Evolutionary conservation across 2,797 vertebrate genomes (phyloP), one percentile per base, ranked within the genome.

Genomic region (Sebastes taczanowskii): DNA sequence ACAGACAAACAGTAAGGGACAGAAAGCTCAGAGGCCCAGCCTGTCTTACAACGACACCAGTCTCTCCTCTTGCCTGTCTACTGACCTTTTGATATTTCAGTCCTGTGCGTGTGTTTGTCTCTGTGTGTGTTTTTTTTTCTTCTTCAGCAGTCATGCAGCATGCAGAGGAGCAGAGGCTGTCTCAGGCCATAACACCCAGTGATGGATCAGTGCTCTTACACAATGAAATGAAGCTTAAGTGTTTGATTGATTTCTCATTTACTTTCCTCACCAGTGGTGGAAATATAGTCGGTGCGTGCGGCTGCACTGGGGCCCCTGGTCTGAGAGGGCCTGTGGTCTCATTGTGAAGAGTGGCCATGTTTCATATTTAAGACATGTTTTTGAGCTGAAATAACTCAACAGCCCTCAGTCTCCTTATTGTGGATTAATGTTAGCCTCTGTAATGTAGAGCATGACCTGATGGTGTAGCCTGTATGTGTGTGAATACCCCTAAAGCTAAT

Each of bases 41-140:
- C 87, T 85, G 81, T 89, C 73, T 70, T 75, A 85, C 87, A 91
- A 11, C 38, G 66, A 84, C 88, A 90, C 85, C 69, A 67, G 71
- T 72, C 79, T 88, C 71, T 84, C 82, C 84, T 83, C 81, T 78
- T 81, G 77, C 82, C 73, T 87, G 64, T 86, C 61, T 46, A 3
- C 72, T 94, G 90, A 94, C 91, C 92, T 94, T 94, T 91, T 91
- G 89, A 88, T 93, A 92, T 93, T 93, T 94, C 75, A 84, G 73
- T 81, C 74, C 55, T 73, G 69, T 78, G 68, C 30, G 46, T 78
- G 66, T 78, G 77, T 80, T 13, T 83, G 30, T 65, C 2, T 49
- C 46, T 71, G 27, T 77, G 16, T 82, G 75, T 88, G 18, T 78
- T 65, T 49, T 35, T 34, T 62, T 16, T 77, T 60, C 23, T 25